Conservation (phyloP, 2,113 vertebrate species). For the Plecotus auritus region DNA sequence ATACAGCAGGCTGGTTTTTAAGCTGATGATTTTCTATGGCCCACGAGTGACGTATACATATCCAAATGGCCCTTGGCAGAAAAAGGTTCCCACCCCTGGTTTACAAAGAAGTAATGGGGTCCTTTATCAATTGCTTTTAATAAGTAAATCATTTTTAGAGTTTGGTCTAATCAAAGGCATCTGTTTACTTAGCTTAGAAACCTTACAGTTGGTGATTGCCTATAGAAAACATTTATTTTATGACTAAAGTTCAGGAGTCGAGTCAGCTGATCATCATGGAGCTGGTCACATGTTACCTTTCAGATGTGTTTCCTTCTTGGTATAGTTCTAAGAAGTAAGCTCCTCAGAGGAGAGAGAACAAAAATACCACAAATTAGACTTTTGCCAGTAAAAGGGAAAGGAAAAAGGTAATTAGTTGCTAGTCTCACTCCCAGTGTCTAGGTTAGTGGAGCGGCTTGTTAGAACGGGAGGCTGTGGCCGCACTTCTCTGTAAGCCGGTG, state of each 20-base stretch:
- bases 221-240: not conserved
- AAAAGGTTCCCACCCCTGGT: no score
- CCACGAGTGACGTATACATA: no score
- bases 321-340: conserved; percentile 13
- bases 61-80: no score
- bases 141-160: not conserved
- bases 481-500: not conserved
- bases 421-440: not conserved
- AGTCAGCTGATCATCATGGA: conserved; percentile 1
- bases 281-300: conserved; percentile 27
- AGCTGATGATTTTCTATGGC: no score
- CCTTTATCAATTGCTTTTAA: not conserved
- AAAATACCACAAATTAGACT: conserved; percentile 67
- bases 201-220: not conserved
- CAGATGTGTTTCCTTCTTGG: conserved; percentile 7
- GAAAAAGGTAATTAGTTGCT: conserved; percentile 24
- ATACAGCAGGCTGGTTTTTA: no score
- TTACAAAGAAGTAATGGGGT: not conserved
- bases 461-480: not conserved
- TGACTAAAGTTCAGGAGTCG: not conserved
- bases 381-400: conserved; percentile 22
- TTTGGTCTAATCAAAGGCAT: not conserved
- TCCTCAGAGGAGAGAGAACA: conserved; percentile 13
- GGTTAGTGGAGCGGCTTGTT: not conserved
- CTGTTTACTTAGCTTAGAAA: conserved; percentile 1